Percentiles rank a stretch among this genome's conserved stretches.
phyloP scores from a whole-genome alignment of 2,113 vertebrate genomes.

The Megatriorchis doriae region DNA sequence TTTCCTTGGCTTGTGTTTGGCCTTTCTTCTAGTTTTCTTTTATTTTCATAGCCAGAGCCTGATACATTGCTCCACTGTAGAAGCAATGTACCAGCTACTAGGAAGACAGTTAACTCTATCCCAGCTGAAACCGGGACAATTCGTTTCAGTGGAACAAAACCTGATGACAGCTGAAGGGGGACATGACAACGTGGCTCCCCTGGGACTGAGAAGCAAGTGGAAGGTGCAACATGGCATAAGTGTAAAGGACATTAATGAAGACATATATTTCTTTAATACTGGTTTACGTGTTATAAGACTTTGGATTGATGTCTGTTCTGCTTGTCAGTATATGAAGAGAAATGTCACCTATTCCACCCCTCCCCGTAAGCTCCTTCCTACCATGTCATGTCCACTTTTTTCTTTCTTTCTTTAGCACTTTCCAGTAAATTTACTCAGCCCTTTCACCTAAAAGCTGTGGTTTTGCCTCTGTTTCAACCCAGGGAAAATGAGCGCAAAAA shows the following conservation, averaged over 20 bases:
- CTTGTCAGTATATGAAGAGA: not conserved
- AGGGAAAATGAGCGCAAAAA: not conserved
- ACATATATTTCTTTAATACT: not conserved
- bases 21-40: not conserved
- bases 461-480: not conserved
- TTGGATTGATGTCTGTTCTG: not conserved
- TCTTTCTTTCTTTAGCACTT: not conserved
- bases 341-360: not conserved
- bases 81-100: not conserved
- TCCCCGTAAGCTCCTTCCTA: not conserved
- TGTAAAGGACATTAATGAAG: not conserved
- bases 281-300: not conserved
- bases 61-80: not conserved
- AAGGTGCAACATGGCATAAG: not conserved
- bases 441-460: not conserved
- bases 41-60: not conserved
- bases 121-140: too few relatives aligned
- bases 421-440: not conserved
- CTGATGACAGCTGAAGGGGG: not conserved
- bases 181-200: not conserved
- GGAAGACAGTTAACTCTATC: too few relatives aligned
- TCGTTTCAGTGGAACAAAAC: not conserved
- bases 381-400: not conserved
- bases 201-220: not conserved
- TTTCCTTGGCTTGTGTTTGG: not conserved